A percentile compares a stretch with the other conserved stretches of the same genome.
Evolutionary conservation across 2,113 vertebrate genomes (phyloP).

Genomic region (Rostratula benghalensis): DNA sequence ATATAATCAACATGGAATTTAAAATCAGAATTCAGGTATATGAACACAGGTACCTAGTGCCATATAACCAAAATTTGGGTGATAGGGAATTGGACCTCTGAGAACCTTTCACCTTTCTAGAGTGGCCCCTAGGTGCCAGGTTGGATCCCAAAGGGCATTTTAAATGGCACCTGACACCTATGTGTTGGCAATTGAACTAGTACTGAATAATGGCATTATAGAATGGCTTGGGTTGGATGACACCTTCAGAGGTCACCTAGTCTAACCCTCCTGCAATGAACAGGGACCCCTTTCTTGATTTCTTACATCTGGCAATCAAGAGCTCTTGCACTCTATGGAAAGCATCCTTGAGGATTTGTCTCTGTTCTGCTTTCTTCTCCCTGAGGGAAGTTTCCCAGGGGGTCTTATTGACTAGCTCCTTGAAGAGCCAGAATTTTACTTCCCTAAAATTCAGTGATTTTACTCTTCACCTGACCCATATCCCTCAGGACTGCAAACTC

Average conservation of each 20-base stretch:
- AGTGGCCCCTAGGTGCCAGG: background rate
- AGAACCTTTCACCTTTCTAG: background rate
- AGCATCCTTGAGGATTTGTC: too few species aligned
- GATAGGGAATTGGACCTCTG: background rate
- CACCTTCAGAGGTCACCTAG: background rate
- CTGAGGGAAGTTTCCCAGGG: too few species aligned
- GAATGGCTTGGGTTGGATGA: background rate
- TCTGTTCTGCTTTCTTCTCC: too few species aligned
- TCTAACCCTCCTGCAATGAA: background rate
- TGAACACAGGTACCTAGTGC: background rate
- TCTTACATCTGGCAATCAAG: too few species aligned
- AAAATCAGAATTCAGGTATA: background rate
- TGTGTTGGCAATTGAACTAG: fast-evolving
- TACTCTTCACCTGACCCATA: too few species aligned
- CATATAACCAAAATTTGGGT: background rate
- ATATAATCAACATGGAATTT: background rate
- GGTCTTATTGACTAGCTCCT: too few species aligned
- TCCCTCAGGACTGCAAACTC: too few species aligned
- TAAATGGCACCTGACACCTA: background rate
- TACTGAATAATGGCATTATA: background rate
- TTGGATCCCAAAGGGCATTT: background rate
- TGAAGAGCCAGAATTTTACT: too few species aligned
- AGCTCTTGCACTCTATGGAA: too few species aligned
- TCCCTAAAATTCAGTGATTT: too few species aligned
- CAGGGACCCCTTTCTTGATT: too few species aligned